phyloP scores from a whole-genome alignment of 2,888 invertebrate genomes.

The Euclidia mi region DNA sequence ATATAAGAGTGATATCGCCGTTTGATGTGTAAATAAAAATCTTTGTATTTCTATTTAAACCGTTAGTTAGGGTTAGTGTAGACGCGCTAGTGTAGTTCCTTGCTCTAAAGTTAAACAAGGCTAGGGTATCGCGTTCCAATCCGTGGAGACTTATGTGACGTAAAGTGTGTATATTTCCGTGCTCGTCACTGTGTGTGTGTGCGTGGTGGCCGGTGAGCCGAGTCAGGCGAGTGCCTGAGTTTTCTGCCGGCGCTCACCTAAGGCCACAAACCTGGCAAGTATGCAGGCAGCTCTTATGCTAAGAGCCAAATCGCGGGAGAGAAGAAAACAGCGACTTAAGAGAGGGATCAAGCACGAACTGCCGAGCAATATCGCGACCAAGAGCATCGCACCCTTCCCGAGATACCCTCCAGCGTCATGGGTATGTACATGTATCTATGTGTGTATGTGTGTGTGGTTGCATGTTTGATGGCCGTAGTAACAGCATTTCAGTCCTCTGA shows the following conservation, averaged over 20 bases:
- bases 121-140: conserved; percentile 41
- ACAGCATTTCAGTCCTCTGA: conserved; percentile 13
- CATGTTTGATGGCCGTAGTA: conserved; percentile 47
- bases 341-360: conserved; percentile 94
- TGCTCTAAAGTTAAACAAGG: conserved; percentile 29
- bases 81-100: conserved; percentile 70
- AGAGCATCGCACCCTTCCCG: conserved; percentile 96
- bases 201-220: conserved; percentile 40
- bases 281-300: conserved; percentile 98
- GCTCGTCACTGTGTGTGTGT: conserved; percentile 26
- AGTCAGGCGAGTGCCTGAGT: conserved; percentile 64
- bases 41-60: conserved; percentile 49
- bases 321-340: conserved; percentile 94
- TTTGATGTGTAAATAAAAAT: conserved; percentile 74
- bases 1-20: conserved; percentile 74
- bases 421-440: conserved; percentile 83
- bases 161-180: conserved; percentile 43
- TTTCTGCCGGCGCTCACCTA: conserved; percentile 66
- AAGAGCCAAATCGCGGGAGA: conserved; percentile 96
- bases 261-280: conserved; percentile 91
- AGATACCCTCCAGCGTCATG: conserved; percentile 95
- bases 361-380: conserved; percentile 96
- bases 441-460: conserved; percentile 49
- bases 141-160: conserved; percentile 36
- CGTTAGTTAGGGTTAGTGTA: conserved; percentile 72